Evolutionary conservation across 2,888 invertebrate genomes (phyloP).

Genomic region (Tortrix viridana): DNA sequence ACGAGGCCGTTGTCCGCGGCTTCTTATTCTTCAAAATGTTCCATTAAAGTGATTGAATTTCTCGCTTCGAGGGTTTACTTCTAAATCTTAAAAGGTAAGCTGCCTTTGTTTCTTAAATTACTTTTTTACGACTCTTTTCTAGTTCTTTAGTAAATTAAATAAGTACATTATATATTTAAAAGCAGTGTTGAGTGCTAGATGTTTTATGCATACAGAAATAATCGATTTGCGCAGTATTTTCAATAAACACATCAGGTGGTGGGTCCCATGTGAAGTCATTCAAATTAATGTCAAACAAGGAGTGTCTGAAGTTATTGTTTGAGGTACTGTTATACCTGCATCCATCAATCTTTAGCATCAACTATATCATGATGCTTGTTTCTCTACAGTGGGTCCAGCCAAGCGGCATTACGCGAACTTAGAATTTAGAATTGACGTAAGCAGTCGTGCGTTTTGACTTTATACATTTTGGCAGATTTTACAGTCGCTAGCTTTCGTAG

Average conservation of each 20-base stretch:
- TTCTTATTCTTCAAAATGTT: constrained; percentile 63
- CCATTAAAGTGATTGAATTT: constrained; percentile 66
- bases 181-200: constrained; percentile 1
- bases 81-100: constrained; percentile 67
- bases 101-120: constrained; percentile 55
- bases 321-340: constrained; percentile 10
- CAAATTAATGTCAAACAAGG: constrained; percentile 15
- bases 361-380: constrained; percentile 1
- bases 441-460: too few relatives aligned
- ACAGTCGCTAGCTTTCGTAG: neutral
- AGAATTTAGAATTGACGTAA: too few relatives aligned
- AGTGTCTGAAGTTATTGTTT: constrained; percentile 16
- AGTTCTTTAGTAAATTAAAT: constrained; percentile 1
- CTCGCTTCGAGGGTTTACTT: constrained; percentile 52
- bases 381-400: neutral
- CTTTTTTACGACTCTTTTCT: constrained; percentile 40
- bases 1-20: constrained; percentile 67
- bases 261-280: constrained; percentile 26
- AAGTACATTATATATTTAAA: neutral
- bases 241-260: constrained; percentile 25
- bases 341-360: constrained; percentile 4
- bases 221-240: constrained; percentile 19
- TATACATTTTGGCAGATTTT: neutral
- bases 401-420: too few relatives aligned
- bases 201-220: constrained; percentile 11